phyloP scores from a whole-genome alignment of 30 jellyfish, hydroid and myxozoan genomes.

The Aurelia aurita region DNA sequence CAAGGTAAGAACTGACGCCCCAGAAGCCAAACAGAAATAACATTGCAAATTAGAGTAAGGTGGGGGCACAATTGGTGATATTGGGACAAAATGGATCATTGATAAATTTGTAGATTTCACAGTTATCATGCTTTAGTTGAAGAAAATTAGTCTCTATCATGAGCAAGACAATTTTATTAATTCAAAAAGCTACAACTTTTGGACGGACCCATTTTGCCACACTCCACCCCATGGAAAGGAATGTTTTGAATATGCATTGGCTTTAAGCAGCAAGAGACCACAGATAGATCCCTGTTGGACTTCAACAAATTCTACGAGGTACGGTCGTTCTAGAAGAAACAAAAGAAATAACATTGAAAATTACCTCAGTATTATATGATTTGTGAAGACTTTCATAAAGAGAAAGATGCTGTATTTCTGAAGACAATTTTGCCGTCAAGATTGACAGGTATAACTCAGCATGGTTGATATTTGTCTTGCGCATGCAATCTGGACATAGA shows the following conservation, averaged over 20 bases:
- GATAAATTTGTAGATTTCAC: too few relatives aligned
- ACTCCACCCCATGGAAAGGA: too few relatives aligned
- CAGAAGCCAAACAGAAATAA: neutral
- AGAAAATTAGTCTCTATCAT: too few relatives aligned
- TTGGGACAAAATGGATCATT: too few relatives aligned
- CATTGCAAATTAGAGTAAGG: too few relatives aligned
- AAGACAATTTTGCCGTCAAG: slow-evolving; percentile 43
- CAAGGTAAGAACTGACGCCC: neutral
- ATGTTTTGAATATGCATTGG: too few relatives aligned
- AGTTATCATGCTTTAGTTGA: too few relatives aligned
- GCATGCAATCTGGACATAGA: slow-evolving; percentile 47
- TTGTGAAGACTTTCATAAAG: slow-evolving; percentile 13
- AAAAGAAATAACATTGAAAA: neutral
- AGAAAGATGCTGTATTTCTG: slow-evolving; percentile 23
- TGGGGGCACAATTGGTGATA: too few relatives aligned
- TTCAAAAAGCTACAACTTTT: too few relatives aligned
- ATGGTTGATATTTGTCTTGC: slow-evolving; percentile 36
- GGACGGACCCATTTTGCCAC: too few relatives aligned
- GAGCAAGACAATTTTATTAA: too few relatives aligned
- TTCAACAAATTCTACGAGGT: neutral
- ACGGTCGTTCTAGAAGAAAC: neutral
- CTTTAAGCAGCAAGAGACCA: too few relatives aligned
- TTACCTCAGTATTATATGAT: slow-evolving; percentile 28
- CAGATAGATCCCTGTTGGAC: neutral
- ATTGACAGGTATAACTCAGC: slow-evolving; percentile 56